Base-by-base conservation (phyloP, 2,888 invertebrate genomes). In the Xylocampa areola region DNA sequence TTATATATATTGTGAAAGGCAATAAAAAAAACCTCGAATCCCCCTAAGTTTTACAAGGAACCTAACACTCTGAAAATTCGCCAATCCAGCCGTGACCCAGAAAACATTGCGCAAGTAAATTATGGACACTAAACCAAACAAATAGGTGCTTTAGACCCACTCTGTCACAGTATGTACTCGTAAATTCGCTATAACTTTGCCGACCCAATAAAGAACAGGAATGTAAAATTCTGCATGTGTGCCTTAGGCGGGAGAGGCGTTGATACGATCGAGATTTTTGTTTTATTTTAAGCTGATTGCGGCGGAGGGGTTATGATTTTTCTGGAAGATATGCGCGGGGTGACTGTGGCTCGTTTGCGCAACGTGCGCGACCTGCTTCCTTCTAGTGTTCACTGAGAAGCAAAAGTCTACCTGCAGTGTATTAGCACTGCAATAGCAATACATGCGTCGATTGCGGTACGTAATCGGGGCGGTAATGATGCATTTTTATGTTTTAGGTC, bases 51-150 rank as follows among this genome's bases (percentile, higher is more conserved):
- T 65, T 50, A 66, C 65, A 68, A 36, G 39, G 21, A 32, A n/a
- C 30, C 21, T 59, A 52, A 53, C 39, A 37, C 48, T 33, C 16
- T 10, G 40, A 68, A 66, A 64, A 37, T 30, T 33, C 48, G 50
- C 30, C 58, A 66, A 68, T 61, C 65, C 57, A 43, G 49, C 66
- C 67, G 62, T 79, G 81, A 81, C 84, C 84, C 77, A 79, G 63
- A 81, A n/a, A 82, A 78, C 76, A 73, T 72, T 48, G 72, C 76
- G 65, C 77, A 77, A 80, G 80, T 85, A 82, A 87, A 84, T 87
- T 84, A 87, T 86, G 76, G 86, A 79, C 73, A 80, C 79, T 87
- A 86, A 86, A 87, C 63, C 77, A 80, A 85, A 85, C 83, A 86
- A 86, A 87, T 85, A 82, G 84, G 76, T 84, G 75, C 82, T 85